phyloP scores from a whole-genome alignment of 2,113 vertebrate species.

The Stigmatopora argus region DNA sequence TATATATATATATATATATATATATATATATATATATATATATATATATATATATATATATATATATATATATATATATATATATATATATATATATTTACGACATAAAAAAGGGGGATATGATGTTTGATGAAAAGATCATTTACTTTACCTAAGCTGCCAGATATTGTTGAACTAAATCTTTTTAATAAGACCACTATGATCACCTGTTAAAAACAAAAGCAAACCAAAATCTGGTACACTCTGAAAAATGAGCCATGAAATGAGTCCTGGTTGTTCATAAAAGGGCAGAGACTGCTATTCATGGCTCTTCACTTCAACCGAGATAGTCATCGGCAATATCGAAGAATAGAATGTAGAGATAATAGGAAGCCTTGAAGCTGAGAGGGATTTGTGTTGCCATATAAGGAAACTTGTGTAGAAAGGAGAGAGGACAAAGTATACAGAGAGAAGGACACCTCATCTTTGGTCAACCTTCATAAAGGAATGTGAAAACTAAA shows the following conservation, averaged over 20 bases:
- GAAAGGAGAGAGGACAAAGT: conserved; percentile 27
- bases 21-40: too few species aligned
- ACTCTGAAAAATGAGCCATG: conserved; percentile 40
- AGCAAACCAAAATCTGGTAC: conserved; percentile 43
- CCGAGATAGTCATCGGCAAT: conserved; percentile 59
- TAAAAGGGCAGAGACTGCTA: conserved; percentile 56
- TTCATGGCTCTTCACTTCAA: conserved; percentile 46
- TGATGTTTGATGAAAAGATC: not conserved
- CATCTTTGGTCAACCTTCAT: conserved; percentile 9
- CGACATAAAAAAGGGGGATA: not conserved
- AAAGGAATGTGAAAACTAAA: conserved; percentile 18
- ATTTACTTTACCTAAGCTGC: not conserved
- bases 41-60: too few species aligned
- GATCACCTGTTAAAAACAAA: conserved; percentile 35
- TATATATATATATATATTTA: too few species aligned
- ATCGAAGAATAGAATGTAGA: conserved; percentile 54
- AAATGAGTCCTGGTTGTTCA: conserved; percentile 50
- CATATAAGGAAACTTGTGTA: conserved; percentile 56
- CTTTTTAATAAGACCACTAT: not conserved
- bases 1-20: too few species aligned
- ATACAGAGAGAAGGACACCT: conserved; percentile 30
- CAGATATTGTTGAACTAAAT: not conserved
- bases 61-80: too few species aligned
- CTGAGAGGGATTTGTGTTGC: conserved; percentile 46
- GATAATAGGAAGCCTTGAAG: conserved; percentile 53